A percentile compares a stretch with the other conserved stretches of the same genome.
Evolutionary conservation across 2,113 vertebrate species (phyloP).

Genomic region (Carlito syrichta): DNA sequence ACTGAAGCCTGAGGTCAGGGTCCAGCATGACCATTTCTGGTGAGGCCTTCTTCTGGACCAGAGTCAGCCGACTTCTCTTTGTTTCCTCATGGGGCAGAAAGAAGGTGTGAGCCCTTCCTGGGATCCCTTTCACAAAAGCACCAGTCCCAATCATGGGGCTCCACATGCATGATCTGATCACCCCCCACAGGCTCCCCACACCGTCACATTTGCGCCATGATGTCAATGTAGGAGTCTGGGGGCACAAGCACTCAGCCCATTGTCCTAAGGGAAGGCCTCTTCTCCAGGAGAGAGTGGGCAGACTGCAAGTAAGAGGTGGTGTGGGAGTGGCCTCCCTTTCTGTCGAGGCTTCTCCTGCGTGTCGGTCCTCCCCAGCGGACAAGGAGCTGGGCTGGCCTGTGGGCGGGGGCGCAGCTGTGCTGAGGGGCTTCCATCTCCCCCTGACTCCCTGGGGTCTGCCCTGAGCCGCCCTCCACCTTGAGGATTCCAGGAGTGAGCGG

Average conservation of each 20-base stretch:
- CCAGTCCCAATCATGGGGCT: too few species aligned
- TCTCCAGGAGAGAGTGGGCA: not conserved
- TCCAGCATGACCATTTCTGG: accelerated
- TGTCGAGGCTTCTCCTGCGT: accelerated
- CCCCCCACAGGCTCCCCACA: not conserved
- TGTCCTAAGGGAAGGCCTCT: not conserved
- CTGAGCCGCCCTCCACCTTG: not conserved
- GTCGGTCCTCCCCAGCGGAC: too few species aligned
- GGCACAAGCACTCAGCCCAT: too few species aligned
- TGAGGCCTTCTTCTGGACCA: not conserved
- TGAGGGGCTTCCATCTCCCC: too few species aligned
- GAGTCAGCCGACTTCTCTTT: not conserved
- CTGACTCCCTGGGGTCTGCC: not conserved
- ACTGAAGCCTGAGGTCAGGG: too few species aligned
- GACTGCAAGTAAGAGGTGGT: accelerated
- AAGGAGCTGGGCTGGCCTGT: too few species aligned
- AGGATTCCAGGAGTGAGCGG: not conserved
- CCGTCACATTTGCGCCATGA: accelerated
- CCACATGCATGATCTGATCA: too few species aligned
- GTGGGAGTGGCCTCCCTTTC: not conserved
- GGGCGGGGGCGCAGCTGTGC: too few species aligned
- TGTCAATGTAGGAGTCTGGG: not conserved
- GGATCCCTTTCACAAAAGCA: not conserved
- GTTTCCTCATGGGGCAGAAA: too few species aligned
- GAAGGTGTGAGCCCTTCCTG: accelerated